Percentiles rank a stretch among this genome's conserved stretches.
phyloP scores from a whole-genome alignment of 2,113 vertebrate genomes.

The Oncorhynchus nerka region DNA sequence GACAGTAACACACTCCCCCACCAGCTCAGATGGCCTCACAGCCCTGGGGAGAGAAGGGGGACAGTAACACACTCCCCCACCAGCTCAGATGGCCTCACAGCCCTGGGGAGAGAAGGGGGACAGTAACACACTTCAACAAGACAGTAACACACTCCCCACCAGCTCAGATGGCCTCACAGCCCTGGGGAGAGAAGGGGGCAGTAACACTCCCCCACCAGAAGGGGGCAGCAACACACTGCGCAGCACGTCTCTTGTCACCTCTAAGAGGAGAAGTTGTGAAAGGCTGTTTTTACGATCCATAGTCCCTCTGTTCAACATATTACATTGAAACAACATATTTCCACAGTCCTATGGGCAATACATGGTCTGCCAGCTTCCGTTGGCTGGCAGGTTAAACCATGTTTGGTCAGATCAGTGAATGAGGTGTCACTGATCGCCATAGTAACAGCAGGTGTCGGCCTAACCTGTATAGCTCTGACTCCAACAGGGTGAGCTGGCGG shows the following conservation, averaged over 20 bases:
- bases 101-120: conserved; percentile 71
- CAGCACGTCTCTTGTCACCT: too few relatives aligned
- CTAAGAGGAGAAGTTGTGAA: too few relatives aligned
- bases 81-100: conserved; percentile 94
- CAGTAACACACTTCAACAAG: background rate
- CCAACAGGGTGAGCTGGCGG: conserved; percentile 92
- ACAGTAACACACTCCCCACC: conserved; percentile 53
- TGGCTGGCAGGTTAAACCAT: too few relatives aligned
- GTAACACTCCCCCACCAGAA: background rate
- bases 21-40: too few relatives aligned
- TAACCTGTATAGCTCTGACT: conserved; percentile 96
- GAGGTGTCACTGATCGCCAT: background rate
- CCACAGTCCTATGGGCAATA: too few relatives aligned
- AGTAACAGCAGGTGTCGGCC: background rate
- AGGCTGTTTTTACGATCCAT: too few relatives aligned
- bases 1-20: conserved; percentile 53
- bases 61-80: conserved; percentile 82
- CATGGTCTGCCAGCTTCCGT: too few relatives aligned
- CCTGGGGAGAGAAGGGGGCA: background rate
- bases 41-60: too few relatives aligned
- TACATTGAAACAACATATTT: too few relatives aligned
- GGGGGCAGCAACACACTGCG: background rate
- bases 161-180: too few relatives aligned
- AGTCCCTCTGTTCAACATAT: too few relatives aligned
- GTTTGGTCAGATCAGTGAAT: background rate